phyloP scores from a whole-genome alignment of 2,113 vertebrate species.

The Coptodon rendalli region DNA sequence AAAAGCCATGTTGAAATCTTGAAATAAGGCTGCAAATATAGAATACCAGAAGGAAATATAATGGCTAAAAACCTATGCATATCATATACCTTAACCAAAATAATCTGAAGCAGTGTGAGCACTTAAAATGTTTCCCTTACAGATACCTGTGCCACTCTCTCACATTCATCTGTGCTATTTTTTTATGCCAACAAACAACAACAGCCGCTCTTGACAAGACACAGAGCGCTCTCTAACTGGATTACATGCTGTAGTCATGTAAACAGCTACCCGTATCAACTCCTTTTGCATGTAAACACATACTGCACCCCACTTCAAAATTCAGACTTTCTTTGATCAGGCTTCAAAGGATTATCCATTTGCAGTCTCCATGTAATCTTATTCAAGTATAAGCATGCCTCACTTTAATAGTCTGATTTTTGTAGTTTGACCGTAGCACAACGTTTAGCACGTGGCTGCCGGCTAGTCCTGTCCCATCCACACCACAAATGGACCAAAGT shows the following conservation, averaged over 20 bases:
- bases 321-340: constrained; percentile 53
- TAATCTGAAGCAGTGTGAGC: not conserved
- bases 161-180: not conserved
- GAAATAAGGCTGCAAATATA: not conserved
- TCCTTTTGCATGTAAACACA: constrained; percentile 27
- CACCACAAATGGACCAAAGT: not conserved
- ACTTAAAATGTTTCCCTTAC: not conserved
- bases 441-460: not conserved
- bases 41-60: not conserved
- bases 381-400: constrained; percentile 19
- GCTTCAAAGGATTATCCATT: constrained; percentile 50
- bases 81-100: not conserved
- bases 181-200: not conserved
- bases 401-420: constrained; percentile 16
- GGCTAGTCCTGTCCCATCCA: not conserved
- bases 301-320: constrained; percentile 11
- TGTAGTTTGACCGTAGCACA: not conserved
- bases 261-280: constrained; percentile 37
- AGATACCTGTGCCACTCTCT: not conserved
- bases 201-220: not conserved
- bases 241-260: constrained; percentile 41
- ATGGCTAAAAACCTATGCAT: not conserved
- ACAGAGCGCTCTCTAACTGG: constrained; percentile 5
- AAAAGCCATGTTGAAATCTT: not conserved
- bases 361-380: constrained; percentile 28